Evolutionary conservation across 2,888 invertebrate genomes (phyloP).

Genomic region (Adelognathus sp.): DNA sequence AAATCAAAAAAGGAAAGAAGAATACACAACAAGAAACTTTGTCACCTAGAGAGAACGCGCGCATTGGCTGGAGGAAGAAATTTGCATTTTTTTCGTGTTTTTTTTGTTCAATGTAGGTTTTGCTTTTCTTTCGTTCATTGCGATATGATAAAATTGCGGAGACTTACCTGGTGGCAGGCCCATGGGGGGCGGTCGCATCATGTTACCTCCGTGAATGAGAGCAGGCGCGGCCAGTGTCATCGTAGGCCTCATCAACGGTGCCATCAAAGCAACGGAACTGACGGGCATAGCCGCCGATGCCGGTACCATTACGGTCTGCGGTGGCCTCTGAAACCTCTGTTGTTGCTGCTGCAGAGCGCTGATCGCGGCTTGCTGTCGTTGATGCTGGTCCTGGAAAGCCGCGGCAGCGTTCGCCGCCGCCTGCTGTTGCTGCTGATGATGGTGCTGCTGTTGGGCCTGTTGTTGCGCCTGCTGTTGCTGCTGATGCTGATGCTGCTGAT

Average conservation of each 20-base stretch:
- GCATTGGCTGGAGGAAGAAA: not conserved
- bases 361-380: constrained; percentile 80
- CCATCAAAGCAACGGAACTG: constrained; percentile 82
- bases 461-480: constrained; percentile 71
- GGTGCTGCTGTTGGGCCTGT: constrained; percentile 76
- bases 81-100: not conserved
- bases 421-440: constrained; percentile 76
- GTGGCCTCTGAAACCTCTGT: constrained; percentile 82
- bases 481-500: constrained; percentile 70
- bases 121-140: not conserved
- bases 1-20: not conserved
- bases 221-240: constrained; percentile 82
- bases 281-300: constrained; percentile 81
- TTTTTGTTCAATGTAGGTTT: no score
- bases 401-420: constrained; percentile 81
- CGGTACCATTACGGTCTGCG: constrained; percentile 81
- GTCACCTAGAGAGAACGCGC: constrained; percentile 1
- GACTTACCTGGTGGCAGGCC: constrained; percentile 86
- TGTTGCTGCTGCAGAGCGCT: constrained; percentile 80
- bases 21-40: not conserved
- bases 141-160: constrained; percentile 46
- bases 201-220: constrained; percentile 84
- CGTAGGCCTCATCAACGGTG: constrained; percentile 82
- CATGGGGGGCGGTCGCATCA: constrained; percentile 86
- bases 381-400: constrained; percentile 79